Evolutionary conservation across 2,888 invertebrate species (phyloP).

Genomic region (Tiliacea aurago): DNA sequence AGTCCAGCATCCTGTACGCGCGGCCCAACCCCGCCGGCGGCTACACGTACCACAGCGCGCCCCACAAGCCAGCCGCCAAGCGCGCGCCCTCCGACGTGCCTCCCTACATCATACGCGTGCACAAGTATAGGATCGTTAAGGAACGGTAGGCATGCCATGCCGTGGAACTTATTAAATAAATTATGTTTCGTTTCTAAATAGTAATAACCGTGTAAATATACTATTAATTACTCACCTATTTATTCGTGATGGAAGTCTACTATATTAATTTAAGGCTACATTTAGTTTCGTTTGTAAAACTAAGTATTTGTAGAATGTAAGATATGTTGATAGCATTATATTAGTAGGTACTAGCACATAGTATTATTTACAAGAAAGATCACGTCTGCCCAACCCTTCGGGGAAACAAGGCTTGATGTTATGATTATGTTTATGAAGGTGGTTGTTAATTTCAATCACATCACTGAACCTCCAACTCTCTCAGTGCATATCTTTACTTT

Average conservation of each 20-base stretch:
- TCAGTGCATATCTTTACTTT: conserved; percentile 2
- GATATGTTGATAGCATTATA: conserved; percentile 25
- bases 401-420: no score
- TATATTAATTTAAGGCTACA: conserved; percentile 50
- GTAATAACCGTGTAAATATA: conserved; percentile 49
- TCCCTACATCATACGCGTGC: conserved; percentile 81
- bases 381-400: no score
- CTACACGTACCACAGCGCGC: conserved; percentile 78
- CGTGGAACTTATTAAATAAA: not conserved
- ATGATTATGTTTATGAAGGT: not conserved
- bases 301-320: conserved; percentile 58
- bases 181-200: conserved; percentile 3
- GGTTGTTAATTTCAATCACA: not conserved
- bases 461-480: not conserved
- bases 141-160: conserved; percentile 51
- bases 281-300: conserved; percentile 60
- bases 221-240: conserved; percentile 26
- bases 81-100: conserved; percentile 66
- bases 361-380: not conserved
- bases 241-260: conserved; percentile 15
- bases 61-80: conserved; percentile 54
- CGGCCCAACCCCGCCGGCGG: conserved; percentile 80
- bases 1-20: conserved; percentile 79
- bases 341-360: not conserved
- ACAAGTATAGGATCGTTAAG: conserved; percentile 78